Conservation (phyloP, 2,888 invertebrate species). For the Habroteleia sp. region DNA sequence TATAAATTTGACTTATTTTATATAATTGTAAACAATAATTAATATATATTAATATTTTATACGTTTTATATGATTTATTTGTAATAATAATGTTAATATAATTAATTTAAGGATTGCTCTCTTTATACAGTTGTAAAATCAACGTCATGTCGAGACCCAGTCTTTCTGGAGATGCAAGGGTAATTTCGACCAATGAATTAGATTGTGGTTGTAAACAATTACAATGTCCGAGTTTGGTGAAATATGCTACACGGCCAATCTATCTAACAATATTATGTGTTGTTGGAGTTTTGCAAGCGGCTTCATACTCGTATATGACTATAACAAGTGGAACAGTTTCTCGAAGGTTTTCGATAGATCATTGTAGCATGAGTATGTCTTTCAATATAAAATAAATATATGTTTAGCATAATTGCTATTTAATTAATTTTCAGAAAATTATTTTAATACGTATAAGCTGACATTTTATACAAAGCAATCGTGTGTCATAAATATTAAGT, state of each 20-base stretch:
- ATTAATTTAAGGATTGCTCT: no score
- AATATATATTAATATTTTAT: no score
- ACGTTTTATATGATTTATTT: no score
- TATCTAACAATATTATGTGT: slow-evolving; percentile 74
- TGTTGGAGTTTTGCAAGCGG: slow-evolving; percentile 75
- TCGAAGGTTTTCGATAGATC: slow-evolving; percentile 75
- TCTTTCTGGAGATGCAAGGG: slow-evolving; percentile 77
- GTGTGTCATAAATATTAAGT: no score
- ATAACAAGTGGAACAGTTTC: slow-evolving; percentile 74
- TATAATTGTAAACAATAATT: no score
- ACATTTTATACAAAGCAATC: no score
- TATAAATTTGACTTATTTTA: no score
- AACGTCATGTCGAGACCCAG: no score
- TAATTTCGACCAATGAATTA: slow-evolving; percentile 75
- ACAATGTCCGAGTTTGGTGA: slow-evolving; percentile 74
- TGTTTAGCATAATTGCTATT: no score
- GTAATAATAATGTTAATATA: no score
- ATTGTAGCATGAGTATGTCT: slow-evolving; percentile 72
- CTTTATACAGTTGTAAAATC: no score
- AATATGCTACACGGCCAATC: slow-evolving; percentile 75
- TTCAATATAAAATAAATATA: neutral
- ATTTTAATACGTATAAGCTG: slow-evolving; percentile 10
- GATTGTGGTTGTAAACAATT: slow-evolving; percentile 78
- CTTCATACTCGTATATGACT: slow-evolving; percentile 73
- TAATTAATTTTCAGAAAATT: no score